Percentiles rank a stretch among this genome's conserved stretches.
These are phyloP conservation scores for Nycticorax nycticorax DNA, from an alignment of 2,113 vertebrate genomes.

Conservation along the genomic window DNA sequence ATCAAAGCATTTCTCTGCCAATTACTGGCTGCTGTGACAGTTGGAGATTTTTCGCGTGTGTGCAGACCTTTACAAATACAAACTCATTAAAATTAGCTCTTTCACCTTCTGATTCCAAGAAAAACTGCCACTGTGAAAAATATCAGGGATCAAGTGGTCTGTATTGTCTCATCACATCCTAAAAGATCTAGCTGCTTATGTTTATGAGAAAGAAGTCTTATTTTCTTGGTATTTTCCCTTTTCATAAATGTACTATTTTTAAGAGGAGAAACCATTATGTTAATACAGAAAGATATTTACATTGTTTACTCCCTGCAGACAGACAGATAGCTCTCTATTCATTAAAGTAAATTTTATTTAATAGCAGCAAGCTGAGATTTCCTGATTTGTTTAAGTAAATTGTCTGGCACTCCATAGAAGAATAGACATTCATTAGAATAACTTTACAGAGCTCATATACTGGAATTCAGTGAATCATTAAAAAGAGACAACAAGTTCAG, in stretches of 20 bases:
- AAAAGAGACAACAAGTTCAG: background rate
- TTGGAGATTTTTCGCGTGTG: slow-evolving; percentile 30
- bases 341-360: slow-evolving; percentile 19
- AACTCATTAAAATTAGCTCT: slow-evolving; percentile 68
- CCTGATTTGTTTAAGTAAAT: slow-evolving; percentile 6
- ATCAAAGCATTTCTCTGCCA: slow-evolving; percentile 63
- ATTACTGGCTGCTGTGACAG: slow-evolving; percentile 55
- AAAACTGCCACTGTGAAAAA: slow-evolving; percentile 17
- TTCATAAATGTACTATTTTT: background rate
- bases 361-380: background rate
- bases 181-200: background rate
- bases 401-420: background rate
- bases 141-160: slow-evolving; percentile 29
- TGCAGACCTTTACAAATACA: slow-evolving; percentile 57
- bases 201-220: background rate
- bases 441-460: background rate
- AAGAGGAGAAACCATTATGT: background rate
- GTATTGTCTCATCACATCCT: background rate
- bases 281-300: background rate
- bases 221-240: slow-evolving; percentile 8
- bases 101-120: slow-evolving; percentile 32
- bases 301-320: background rate
- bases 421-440: background rate
- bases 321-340: background rate
- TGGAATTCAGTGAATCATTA: slow-evolving; percentile 17